phyloP scores from a whole-genome alignment of 2,113 vertebrate genomes.

The Datnioides undecimradiatus region DNA sequence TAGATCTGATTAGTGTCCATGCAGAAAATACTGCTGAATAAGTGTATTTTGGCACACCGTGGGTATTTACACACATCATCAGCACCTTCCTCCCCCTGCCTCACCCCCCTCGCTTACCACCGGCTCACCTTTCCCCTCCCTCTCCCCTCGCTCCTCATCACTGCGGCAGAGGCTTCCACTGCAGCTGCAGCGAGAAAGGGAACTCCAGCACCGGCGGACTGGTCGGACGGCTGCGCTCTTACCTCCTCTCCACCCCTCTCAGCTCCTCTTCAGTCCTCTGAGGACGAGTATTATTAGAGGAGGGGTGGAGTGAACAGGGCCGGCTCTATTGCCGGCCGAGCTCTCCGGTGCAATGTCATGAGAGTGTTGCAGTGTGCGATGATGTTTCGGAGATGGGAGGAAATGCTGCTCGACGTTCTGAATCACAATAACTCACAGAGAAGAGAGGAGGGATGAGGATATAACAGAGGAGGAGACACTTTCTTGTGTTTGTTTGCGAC shows the following conservation, averaged over 20 bases:
- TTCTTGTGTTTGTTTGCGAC: neutral
- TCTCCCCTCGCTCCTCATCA: slow-evolving; percentile 32
- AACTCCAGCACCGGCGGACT: slow-evolving; percentile 40
- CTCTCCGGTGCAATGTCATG: slow-evolving; percentile 48
- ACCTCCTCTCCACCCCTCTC: slow-evolving; percentile 47
- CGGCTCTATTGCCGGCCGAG: slow-evolving; percentile 22
- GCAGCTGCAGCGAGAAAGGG: slow-evolving; percentile 59
- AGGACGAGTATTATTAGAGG: slow-evolving; percentile 70
- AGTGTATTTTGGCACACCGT: slow-evolving; percentile 28
- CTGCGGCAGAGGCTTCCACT: slow-evolving; percentile 59
- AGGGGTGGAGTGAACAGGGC: slow-evolving; percentile 47
- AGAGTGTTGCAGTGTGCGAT: slow-evolving; percentile 46
- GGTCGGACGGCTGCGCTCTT: slow-evolving; percentile 12
- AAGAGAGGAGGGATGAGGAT: slow-evolving; percentile 13
- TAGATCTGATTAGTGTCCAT: slow-evolving; percentile 53
- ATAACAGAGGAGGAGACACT: neutral
- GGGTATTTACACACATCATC: slow-evolving; percentile 51
- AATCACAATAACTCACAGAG: slow-evolving; percentile 45
- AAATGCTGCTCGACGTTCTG: slow-evolving; percentile 21
- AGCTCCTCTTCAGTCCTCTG: slow-evolving; percentile 38
- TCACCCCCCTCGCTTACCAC: slow-evolving; percentile 12
- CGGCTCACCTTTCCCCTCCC: slow-evolving; percentile 45
- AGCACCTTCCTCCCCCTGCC: slow-evolving; percentile 26
- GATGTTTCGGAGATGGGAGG: slow-evolving; percentile 24
- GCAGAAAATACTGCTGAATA: slow-evolving; percentile 68